Evolutionary conservation across 2,113 vertebrate genomes (phyloP).

Genomic region (Leucopsar rothschildi): DNA sequence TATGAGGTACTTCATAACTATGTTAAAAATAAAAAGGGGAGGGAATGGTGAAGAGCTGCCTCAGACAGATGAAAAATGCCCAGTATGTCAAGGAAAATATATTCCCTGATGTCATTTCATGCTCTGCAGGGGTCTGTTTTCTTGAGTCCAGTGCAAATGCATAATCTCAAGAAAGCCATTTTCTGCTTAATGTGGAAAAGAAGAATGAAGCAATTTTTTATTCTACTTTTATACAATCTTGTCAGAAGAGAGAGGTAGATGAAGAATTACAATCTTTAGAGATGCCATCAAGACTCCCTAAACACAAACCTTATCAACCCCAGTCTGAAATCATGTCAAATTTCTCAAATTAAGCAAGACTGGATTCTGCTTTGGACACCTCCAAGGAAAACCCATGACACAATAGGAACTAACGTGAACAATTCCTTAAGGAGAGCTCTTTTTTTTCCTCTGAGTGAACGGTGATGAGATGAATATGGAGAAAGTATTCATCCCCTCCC

Average conservation of each 20-base stretch:
- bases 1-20: constrained; percentile 17
- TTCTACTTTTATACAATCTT: constrained; percentile 16
- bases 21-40: neutral
- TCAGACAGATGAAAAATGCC: constrained; percentile 56
- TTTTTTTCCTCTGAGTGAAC: neutral
- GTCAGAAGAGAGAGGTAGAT: neutral
- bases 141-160: constrained; percentile 43
- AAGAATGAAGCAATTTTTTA: constrained; percentile 49
- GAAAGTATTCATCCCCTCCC: neutral
- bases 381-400: neutral
- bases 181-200: constrained; percentile 52
- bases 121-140: constrained; percentile 59
- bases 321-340: constrained; percentile 30
- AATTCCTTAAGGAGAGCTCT: neutral
- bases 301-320: constrained; percentile 15
- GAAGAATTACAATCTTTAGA: constrained; percentile 37
- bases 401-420: neutral
- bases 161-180: constrained; percentile 52
- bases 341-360: constrained; percentile 45
- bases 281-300: constrained; percentile 18
- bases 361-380: neutral
- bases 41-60: neutral
- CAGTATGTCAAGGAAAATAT: constrained; percentile 44
- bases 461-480: neutral
- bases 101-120: constrained; percentile 63